These are phyloP conservation scores for Catamblyrhynchus diadema DNA, from an alignment of 2,797 vertebrate genomes.

Conservation along the genomic window DNA sequence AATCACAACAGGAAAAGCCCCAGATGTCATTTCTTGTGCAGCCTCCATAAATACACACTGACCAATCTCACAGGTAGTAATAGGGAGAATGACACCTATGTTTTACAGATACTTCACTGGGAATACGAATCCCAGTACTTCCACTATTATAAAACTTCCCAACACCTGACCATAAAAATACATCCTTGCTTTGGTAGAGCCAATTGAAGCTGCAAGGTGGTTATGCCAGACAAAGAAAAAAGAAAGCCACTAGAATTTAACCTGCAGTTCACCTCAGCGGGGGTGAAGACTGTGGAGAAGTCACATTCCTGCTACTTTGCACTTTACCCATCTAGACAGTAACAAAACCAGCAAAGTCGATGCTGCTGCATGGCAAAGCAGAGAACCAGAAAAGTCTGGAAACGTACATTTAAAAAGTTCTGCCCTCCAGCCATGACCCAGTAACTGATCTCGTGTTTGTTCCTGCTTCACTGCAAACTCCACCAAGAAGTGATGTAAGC, in stretches of 20 bases:
- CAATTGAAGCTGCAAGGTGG: neutral
- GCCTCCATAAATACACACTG: neutral
- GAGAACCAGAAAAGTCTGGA: neutral
- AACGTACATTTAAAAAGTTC: neutral
- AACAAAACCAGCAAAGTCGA: neutral
- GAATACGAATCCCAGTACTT: neutral
- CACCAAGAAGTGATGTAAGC: neutral
- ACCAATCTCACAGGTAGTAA: neutral
- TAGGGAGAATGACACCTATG: neutral
- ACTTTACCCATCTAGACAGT: neutral
- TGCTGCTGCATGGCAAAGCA: neutral
- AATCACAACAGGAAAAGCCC: neutral
- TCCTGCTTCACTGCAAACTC: slow-evolving; percentile 3
- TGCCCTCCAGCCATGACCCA: neutral
- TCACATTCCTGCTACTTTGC: neutral
- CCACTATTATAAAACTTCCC: neutral
- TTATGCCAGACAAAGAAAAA: neutral
- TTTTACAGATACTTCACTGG: neutral
- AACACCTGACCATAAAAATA: neutral
- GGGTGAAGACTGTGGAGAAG: neutral
- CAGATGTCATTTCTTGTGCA: neutral
- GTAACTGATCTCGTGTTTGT: neutral
- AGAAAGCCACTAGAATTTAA: neutral
- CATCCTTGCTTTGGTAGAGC: neutral
- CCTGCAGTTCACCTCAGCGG: neutral